phyloP scores from a whole-genome alignment of 2,113 vertebrate species.

The Psilopsiagon aurifrons region DNA sequence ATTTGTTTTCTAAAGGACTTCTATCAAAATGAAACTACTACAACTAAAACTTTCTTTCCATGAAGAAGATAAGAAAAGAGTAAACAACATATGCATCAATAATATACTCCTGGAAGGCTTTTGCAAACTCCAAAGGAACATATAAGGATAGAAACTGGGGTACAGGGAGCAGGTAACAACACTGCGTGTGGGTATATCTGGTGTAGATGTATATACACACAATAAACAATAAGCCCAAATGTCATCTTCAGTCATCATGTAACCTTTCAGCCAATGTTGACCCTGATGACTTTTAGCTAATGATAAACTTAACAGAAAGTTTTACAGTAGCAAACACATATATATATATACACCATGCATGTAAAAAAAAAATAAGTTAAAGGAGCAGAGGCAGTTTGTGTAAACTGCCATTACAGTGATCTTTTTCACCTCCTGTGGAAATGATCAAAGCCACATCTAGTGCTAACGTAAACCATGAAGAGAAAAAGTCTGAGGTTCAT shows the following conservation, averaged over 20 bases:
- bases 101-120: neutral
- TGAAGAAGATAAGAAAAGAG: neutral
- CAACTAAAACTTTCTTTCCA: neutral
- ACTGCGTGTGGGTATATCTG: rapidly evolving
- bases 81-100: neutral
- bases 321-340: neutral
- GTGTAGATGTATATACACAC: rapidly evolving
- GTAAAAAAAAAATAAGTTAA: neutral
- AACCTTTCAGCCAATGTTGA: neutral
- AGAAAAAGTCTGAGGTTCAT: neutral
- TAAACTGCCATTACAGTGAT: neutral
- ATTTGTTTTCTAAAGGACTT: conserved; percentile 9
- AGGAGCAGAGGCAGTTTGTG: neutral
- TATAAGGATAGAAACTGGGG: neutral
- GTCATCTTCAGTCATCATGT: neutral
- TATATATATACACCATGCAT: neutral
- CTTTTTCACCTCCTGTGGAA: neutral
- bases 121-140: neutral
- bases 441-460: neutral
- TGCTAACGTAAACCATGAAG: neutral
- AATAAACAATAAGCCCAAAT: neutral
- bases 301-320: neutral
- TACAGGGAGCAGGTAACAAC: rapidly evolving
- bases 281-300: neutral
- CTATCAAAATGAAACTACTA: neutral